These are phyloP conservation scores for Neotoma lepida DNA, from an alignment of 2,113 vertebrate genomes.

Conservation along the genomic window DNA sequence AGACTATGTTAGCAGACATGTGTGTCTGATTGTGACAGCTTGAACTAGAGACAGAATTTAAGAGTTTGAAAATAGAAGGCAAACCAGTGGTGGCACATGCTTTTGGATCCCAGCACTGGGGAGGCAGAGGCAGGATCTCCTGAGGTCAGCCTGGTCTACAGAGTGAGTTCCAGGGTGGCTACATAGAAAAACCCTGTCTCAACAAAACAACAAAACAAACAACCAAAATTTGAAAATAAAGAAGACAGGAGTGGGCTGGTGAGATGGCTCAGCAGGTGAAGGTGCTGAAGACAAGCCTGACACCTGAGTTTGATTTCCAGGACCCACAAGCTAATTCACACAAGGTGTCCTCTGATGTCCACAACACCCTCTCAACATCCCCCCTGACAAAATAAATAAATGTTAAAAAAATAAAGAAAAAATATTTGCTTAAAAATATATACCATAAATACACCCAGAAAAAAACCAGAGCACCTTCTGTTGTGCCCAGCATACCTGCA, in stretches of 20 bases:
- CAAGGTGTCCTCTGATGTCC: background rate
- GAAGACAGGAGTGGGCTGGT: background rate
- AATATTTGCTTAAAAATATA: background rate
- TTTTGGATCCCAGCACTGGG: background rate
- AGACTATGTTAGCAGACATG: background rate
- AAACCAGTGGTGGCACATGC: background rate
- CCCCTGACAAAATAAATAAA: background rate
- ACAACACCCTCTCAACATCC: background rate
- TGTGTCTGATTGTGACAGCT: background rate
- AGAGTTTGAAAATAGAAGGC: background rate
- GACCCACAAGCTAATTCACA: background rate
- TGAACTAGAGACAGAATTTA: background rate
- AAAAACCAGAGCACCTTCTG: background rate
- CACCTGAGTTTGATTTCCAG: background rate
- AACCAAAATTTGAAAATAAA: background rate
- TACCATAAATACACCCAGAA: background rate
- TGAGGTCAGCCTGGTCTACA: background rate
- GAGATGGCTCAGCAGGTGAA: background rate
- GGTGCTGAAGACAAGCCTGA: background rate
- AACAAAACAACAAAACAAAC: background rate
- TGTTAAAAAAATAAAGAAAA: background rate
- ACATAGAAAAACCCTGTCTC: background rate
- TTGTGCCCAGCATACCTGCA: background rate
- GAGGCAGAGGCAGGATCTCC: no score
- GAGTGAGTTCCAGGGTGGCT: background rate